Conservation (phyloP, 2,888 invertebrate genomes). For the Malachius bipustulatus region DNA sequence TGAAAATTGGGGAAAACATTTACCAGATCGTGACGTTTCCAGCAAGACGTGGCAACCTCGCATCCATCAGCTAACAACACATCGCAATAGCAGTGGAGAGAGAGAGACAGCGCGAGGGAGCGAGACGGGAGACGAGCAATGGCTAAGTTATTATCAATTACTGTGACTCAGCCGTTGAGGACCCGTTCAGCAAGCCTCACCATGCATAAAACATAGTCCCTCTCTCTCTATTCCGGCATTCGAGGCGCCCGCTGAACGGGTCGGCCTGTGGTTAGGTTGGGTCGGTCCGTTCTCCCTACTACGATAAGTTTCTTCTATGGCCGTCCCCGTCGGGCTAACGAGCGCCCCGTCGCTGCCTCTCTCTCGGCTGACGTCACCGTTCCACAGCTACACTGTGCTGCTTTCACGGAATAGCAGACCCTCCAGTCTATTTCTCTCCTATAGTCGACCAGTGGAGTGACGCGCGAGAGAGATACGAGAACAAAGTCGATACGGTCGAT, state of each 20-base stretch:
- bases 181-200: conserved; percentile 35
- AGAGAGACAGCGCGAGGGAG: conserved; percentile 11
- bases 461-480: conserved; percentile 24
- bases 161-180: conserved; percentile 39
- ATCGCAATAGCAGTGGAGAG: no score
- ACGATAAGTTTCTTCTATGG: conserved; percentile 33
- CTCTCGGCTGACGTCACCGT: conserved; percentile 36
- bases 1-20: no score
- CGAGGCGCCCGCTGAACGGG: conserved; percentile 34
- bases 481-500: conserved; percentile 31
- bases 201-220: conserved; percentile 37
- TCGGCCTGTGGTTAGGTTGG: conserved; percentile 37
- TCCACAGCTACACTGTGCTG: conserved; percentile 38
- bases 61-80: no score
- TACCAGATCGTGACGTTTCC: no score
- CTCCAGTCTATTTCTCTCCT: conserved; percentile 39
- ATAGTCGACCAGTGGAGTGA: conserved; percentile 30
- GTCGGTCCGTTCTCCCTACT: conserved; percentile 35
- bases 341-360: conserved; percentile 20
- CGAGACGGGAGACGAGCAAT: conserved; percentile 26
- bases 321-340: conserved; percentile 23
- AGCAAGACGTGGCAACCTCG: no score
- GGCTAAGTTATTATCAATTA: conserved; percentile 40
- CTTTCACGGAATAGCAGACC: conserved; percentile 40
- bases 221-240: conserved; percentile 40